Conservation (phyloP, 1,140 invertebrate genomes). For the Trachymyrmex septentrionalis region DNA sequence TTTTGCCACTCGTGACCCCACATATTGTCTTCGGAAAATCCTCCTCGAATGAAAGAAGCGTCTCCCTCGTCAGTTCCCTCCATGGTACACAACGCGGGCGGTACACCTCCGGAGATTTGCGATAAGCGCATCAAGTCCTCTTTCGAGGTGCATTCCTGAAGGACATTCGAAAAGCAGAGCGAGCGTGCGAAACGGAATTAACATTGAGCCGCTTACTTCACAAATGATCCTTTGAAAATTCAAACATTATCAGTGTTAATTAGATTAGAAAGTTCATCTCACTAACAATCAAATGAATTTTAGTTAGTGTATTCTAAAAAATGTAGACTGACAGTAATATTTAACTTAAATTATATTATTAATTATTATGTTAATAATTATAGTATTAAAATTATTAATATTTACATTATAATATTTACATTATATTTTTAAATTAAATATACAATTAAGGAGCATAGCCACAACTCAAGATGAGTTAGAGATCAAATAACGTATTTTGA, state of each 20-base stretch:
- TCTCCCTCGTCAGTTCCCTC: slow-evolving; percentile 2
- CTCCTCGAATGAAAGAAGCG: slow-evolving; percentile 60
- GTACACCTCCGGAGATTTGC: slow-evolving; percentile 15
- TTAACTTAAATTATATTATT: slow-evolving; percentile 1
- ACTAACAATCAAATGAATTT: neutral
- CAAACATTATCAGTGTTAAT: neutral
- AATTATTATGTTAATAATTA: neutral
- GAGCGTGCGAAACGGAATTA: slow-evolving; percentile 11
- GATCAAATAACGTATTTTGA: no score
- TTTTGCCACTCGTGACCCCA: slow-evolving; percentile 57
- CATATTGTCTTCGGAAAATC: slow-evolving; percentile 64
- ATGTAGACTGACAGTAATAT: neutral
- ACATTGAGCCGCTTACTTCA: slow-evolving; percentile 20
- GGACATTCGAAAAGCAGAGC: neutral
- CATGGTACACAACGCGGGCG: neutral
- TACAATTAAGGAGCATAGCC: no score
- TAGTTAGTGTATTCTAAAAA: neutral
- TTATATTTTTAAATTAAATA: neutral
- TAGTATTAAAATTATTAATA: neutral
- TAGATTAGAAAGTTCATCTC: neutral
- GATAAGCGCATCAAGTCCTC: slow-evolving; percentile 35
- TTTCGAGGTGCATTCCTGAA: neutral
- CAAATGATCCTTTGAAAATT: neutral
- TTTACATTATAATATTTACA: neutral
- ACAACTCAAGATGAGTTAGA: no score